Evolutionary conservation across 2,888 invertebrate genomes (phyloP), one percentile per base, ranked within the genome.

Genomic region (Drosophila fungiperda): DNA sequence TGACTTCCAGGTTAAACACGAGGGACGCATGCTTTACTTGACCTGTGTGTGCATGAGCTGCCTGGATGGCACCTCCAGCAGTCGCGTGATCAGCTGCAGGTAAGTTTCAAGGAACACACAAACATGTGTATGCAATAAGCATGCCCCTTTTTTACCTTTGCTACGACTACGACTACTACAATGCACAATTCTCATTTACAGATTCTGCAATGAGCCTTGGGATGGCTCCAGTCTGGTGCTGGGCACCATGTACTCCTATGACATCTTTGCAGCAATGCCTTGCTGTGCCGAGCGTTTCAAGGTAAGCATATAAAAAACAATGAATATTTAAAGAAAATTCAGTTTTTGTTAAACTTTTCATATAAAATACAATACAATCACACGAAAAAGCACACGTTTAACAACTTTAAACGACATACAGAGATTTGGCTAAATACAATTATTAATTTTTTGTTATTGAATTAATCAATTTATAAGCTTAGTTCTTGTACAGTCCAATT

Each of bases 241-340:
- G 68, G 99, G 99, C 80, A 98, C 99, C 78, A 98, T 99, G 98
- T 99, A 99, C 94, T 97, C 98, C 72, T 99, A 98, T 92, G 99
- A 99, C 94, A 98, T 99, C 87, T 99, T 99, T 93, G 99, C 99
- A 92, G 98, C 99, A 73, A 97, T 97, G 94, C 98, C 98, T 23
- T 99, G 99, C 94, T 99, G 99, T 94, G 95, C 96, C 91, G 98
- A 98, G 92, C 95, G 99, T 87, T 95, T 98, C 88, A 97, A 97
- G 96, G 98, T 98, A 92, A 93, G 94, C 92, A 11, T 12, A 29
- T 6, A 5, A 15, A 20, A 33, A 11, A 6, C 29, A 17, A n/a
- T 50, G n/a, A 32, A 50, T 11, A n/a, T 32, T 50, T 26, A 1
- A n/a, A 6, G 29, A 11, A 50, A 49, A 49, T 29, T 0, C 17